phyloP scores from a whole-genome alignment of 2,113 vertebrate species.

The Protobothrops flavoviridis region DNA sequence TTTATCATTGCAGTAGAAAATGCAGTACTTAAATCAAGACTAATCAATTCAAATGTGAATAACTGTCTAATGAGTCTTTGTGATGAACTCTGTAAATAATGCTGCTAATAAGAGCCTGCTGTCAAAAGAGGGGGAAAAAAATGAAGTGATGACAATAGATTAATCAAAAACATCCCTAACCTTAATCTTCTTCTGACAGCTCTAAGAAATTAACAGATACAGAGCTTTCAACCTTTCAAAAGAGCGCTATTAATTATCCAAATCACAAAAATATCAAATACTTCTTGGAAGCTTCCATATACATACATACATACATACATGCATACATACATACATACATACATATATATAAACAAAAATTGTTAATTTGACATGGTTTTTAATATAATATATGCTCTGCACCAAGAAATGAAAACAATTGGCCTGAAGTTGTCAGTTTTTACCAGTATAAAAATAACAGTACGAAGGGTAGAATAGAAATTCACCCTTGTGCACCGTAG shows the following conservation, averaged over 20 bases:
- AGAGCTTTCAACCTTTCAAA: background rate
- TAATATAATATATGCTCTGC: background rate
- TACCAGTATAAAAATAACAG: background rate
- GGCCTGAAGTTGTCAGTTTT: background rate
- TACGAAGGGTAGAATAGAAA: background rate
- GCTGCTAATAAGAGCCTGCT: background rate
- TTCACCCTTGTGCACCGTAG: background rate
- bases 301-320: background rate
- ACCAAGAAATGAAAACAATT: background rate
- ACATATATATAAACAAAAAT: background rate
- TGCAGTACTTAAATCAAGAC: background rate
- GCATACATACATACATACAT: no score
- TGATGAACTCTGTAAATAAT: background rate
- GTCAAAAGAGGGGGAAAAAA: background rate
- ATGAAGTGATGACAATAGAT: background rate
- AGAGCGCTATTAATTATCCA: background rate
- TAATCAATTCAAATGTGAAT: conserved; percentile 30
- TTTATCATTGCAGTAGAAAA: background rate
- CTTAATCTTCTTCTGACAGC: background rate
- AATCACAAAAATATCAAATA: background rate
- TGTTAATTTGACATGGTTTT: background rate
- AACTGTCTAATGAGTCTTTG: conserved; percentile 10
- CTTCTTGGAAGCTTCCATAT: background rate
- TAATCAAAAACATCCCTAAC: background rate
- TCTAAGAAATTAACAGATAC: background rate